These are phyloP conservation scores for Archilochus colubris DNA, from an alignment of 2,113 vertebrate species.

Conservation along the genomic window DNA sequence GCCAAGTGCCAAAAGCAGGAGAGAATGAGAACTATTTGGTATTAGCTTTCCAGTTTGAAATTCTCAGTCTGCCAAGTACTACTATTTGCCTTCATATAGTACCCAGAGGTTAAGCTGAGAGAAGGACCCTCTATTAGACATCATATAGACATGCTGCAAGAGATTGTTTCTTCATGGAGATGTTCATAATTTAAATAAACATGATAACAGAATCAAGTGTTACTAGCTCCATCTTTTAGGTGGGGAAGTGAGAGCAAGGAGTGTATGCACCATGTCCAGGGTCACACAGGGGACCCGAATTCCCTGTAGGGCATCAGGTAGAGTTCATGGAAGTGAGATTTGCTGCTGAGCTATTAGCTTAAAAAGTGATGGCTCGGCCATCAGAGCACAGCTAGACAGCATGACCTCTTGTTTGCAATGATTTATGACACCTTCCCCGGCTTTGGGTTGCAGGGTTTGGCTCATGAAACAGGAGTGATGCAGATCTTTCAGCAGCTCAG, in stretches of 20 bases:
- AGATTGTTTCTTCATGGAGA: slow-evolving; percentile 11
- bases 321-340: not conserved
- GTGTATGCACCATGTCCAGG: not conserved
- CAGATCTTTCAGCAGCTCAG: not conserved
- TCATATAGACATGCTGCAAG: not conserved
- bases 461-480: not conserved
- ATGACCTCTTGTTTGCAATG: not conserved
- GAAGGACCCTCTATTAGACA: not conserved
- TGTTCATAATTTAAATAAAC: not conserved
- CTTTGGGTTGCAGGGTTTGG: not conserved
- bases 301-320: not conserved
- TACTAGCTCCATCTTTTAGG: not conserved
- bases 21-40: slow-evolving; percentile 26
- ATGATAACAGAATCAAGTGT: not conserved
- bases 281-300: not conserved
- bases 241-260: not conserved
- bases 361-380: not conserved
- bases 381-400: not conserved
- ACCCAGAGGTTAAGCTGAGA: not conserved
- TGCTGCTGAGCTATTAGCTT: not conserved
- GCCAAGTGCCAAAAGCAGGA: not conserved
- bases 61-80: slow-evolving; percentile 2
- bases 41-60: slow-evolving; percentile 17
- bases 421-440: not conserved
- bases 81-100: not conserved